Percentiles rank a stretch among this genome's conserved stretches.
Evolutionary conservation across 2,113 vertebrate species (phyloP).

Genomic region (Alligator sinensis): DNA sequence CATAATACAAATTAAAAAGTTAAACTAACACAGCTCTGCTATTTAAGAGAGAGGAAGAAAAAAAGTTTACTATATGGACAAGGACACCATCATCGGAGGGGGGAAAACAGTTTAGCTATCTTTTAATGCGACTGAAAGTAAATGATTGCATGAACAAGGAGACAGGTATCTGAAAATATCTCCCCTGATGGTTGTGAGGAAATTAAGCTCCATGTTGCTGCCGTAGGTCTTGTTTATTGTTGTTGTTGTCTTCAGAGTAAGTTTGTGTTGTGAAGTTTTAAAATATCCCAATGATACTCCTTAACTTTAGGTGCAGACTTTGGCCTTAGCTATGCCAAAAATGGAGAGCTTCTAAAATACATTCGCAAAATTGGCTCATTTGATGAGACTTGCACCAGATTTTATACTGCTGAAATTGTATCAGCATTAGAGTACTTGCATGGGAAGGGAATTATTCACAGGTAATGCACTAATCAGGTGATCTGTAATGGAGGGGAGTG

Average conservation of each 20-base stretch:
- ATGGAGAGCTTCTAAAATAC: conserved; percentile 97
- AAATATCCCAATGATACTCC: conserved; percentile 51
- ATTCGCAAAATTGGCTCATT: conserved; percentile 99
- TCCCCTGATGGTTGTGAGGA: not conserved
- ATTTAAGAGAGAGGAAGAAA: not conserved
- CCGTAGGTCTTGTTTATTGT: not conserved
- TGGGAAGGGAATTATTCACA: conserved; percentile 97
- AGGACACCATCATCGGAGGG: not conserved
- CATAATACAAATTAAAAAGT: not conserved
- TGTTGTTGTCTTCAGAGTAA: not conserved
- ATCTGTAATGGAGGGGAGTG: not conserved
- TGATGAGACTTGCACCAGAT: conserved; percentile 98
- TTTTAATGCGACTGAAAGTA: not conserved
- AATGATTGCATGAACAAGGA: not conserved
- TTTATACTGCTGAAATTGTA: conserved; percentile 98
- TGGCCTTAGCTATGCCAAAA: conserved; percentile 99
- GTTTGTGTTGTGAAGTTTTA: not conserved
- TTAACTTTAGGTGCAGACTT: conserved; percentile 89
- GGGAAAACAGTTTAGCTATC: rapidly evolving
- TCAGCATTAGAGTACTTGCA: conserved; percentile 96
- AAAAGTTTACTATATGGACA: not conserved
- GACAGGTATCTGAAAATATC: not conserved
- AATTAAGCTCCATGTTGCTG: not conserved
- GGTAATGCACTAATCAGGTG: conserved; percentile 77
- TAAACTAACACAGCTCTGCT: not conserved